Evolutionary conservation across 2,797 vertebrate species (phyloP).

Genomic region (Crenichthys baileyi): DNA sequence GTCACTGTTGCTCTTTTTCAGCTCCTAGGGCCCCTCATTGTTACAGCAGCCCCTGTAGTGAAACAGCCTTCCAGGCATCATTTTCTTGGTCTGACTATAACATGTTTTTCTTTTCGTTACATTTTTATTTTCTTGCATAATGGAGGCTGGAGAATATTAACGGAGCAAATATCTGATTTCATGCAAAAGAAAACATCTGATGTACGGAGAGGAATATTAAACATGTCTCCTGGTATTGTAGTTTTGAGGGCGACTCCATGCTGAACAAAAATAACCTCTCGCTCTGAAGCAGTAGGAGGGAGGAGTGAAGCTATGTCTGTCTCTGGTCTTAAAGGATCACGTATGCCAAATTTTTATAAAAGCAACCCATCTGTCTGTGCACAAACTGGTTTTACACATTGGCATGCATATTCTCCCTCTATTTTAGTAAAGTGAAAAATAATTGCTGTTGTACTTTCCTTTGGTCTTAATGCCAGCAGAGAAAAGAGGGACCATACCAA

Average conservation of each 20-base stretch:
- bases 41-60: constrained; percentile 42
- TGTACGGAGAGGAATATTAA: constrained; percentile 75
- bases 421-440: not conserved
- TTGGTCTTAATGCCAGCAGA: not conserved
- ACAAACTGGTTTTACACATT: not conserved
- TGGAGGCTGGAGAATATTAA: constrained; percentile 79
- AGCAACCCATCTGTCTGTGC: not conserved
- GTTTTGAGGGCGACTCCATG: constrained; percentile 50
- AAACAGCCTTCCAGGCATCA: constrained; percentile 74
- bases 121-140: constrained; percentile 61
- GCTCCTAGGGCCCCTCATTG: not conserved
- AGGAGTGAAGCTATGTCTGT: not conserved
- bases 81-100: constrained; percentile 82
- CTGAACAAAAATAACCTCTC: constrained; percentile 56
- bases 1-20: constrained; percentile 77
- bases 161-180: constrained; percentile 79
- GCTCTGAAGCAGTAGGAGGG: constrained; percentile 9
- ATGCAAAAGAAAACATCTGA: constrained; percentile 78
- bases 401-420: not conserved
- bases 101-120: constrained; percentile 63
- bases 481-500: not conserved
- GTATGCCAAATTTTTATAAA: constrained; percentile 6
- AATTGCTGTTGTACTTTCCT: not conserved
- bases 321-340: constrained; percentile 27
- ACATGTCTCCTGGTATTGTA: constrained; percentile 65